Percentiles rank a stretch among this genome's conserved stretches.
Evolutionary conservation across 1,140 invertebrate species (phyloP).

Genomic region (Galendromus occidentalis): DNA sequence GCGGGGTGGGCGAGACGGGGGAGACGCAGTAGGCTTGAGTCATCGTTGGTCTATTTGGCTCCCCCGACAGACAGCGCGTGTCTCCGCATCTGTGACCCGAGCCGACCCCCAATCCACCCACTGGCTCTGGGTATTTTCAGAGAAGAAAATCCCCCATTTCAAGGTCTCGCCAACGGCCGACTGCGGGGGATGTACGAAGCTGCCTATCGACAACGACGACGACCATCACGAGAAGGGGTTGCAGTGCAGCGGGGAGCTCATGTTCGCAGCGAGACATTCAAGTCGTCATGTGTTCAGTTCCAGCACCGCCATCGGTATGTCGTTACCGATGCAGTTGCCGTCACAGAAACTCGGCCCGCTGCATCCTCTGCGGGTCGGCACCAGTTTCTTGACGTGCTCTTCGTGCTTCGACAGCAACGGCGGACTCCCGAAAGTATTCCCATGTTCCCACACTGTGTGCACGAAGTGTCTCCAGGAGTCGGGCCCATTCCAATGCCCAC

Average conservation of each 20-base stretch:
- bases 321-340: neutral
- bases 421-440: neutral
- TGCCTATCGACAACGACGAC: no score
- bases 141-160: no score
- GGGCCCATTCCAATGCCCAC: neutral
- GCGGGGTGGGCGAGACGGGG: neutral
- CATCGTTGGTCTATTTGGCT: neutral
- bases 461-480: neutral
- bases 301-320: neutral
- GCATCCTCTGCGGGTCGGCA: neutral
- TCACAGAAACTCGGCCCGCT: neutral
- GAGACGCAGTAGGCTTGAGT: conserved; percentile 6
- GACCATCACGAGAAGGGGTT: no score
- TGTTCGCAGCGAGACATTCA: no score
- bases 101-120: no score
- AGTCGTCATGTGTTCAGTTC: no score
- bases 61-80: no score
- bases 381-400: conserved; percentile 7
- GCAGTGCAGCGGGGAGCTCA: no score
- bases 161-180: no score
- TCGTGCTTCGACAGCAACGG: conserved; percentile 11
- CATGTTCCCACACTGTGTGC: neutral
- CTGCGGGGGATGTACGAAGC: no score
- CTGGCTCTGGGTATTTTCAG: no score
- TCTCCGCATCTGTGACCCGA: no score